Percentiles rank a stretch among this genome's conserved stretches.
Evolutionary conservation across 2,797 vertebrate genomes (phyloP).

Genomic region (Vipera latastei): DNA sequence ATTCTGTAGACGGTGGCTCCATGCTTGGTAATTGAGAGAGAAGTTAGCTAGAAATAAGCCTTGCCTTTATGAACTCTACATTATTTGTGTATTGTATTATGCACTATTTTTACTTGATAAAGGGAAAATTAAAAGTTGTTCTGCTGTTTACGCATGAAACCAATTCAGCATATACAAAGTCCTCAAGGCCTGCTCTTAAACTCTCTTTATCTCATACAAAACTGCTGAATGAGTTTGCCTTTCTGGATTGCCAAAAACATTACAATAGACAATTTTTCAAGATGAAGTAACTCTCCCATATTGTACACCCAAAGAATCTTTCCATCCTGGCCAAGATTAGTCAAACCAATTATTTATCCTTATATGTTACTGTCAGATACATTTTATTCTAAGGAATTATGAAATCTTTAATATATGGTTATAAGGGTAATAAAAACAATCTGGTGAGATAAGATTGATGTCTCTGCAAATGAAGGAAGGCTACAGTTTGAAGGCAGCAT

Average conservation of each 20-base stretch:
- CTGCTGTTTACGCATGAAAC: conserved; percentile 36
- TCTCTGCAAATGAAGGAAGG: conserved; percentile 60
- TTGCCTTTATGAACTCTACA: conserved; percentile 21
- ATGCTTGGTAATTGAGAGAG: conserved; percentile 8
- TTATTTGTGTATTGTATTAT: conserved; percentile 3
- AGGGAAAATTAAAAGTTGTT: conserved; percentile 33
- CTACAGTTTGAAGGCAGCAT: conserved; percentile 58
- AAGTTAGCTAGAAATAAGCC: conserved; percentile 8
- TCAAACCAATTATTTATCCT: conserved; percentile 64
- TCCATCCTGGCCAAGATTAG: conserved; percentile 39
- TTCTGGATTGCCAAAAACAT: conserved; percentile 59
- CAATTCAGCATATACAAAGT: conserved; percentile 28
- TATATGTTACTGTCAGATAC: conserved; percentile 61
- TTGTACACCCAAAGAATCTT: conserved; percentile 33
- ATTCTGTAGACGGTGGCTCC: conserved; percentile 37
- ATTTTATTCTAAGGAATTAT: conserved; percentile 63
- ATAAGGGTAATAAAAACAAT: conserved; percentile 38
- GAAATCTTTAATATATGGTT: conserved; percentile 53
- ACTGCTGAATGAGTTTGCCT: conserved; percentile 29
- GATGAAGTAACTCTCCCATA: conserved; percentile 56
- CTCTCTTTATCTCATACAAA: neutral
- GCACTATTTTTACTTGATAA: conserved; percentile 36
- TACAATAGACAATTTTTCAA: conserved; percentile 52
- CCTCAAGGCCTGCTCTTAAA: conserved; percentile 13
- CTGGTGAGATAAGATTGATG: conserved; percentile 56